Percentiles rank a stretch among this genome's conserved stretches.
phyloP scores from a whole-genome alignment of 2,888 invertebrate genomes.

The Octonoba sinensis region DNA sequence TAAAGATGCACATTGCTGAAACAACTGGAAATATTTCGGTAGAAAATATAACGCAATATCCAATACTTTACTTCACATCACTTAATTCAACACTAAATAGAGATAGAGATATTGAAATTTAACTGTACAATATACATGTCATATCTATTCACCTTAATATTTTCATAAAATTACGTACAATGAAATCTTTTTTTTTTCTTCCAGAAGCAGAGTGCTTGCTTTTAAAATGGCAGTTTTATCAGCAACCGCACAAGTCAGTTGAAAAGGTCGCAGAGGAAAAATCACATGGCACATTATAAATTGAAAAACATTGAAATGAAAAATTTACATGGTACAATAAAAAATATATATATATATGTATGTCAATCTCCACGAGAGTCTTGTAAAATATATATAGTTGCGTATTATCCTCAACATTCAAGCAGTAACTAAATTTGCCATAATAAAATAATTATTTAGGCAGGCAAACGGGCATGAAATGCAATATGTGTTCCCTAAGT shows the following conservation, averaged over 20 bases:
- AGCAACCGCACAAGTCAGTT: conserved; percentile 14
- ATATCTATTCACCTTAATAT: too few relatives aligned
- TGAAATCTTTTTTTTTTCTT: conserved; percentile 6
- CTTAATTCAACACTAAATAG: too few relatives aligned
- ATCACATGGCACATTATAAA: conserved; percentile 8
- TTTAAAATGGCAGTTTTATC: conserved; percentile 19
- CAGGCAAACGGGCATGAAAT: conserved; percentile 43
- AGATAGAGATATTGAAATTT: too few relatives aligned
- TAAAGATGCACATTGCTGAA: too few relatives aligned
- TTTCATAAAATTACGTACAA: not conserved
- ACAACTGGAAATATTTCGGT: too few relatives aligned
- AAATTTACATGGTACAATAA: conserved; percentile 40
- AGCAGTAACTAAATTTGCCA: conserved; percentile 30
- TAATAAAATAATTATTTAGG: conserved; percentile 52
- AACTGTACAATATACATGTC: too few relatives aligned
- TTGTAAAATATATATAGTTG: conserved; percentile 40
- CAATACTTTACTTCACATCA: too few relatives aligned
- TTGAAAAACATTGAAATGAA: conserved; percentile 16
- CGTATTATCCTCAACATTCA: conserved; percentile 18
- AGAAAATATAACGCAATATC: too few relatives aligned
- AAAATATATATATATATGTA: conserved; percentile 23
- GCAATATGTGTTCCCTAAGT: conserved; percentile 49
- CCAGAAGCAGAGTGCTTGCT: not conserved
- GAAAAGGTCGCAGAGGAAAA: conserved; percentile 15
- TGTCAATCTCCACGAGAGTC: conserved; percentile 3